phyloP scores from a whole-genome alignment of 2,113 vertebrate genomes.

The Rostratula benghalensis region DNA sequence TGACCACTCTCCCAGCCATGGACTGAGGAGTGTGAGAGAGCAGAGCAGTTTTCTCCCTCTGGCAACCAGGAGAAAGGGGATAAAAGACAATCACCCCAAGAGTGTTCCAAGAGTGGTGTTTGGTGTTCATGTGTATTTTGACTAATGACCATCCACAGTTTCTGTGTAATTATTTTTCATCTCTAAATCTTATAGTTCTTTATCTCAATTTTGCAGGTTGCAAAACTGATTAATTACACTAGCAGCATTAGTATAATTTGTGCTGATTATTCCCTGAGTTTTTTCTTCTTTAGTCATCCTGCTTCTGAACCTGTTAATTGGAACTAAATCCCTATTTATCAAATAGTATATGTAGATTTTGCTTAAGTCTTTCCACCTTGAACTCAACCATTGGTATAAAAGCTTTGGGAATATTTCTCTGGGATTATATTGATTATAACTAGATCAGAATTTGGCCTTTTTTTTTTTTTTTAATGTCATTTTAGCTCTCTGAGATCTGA shows the following conservation, averaged over 20 bases:
- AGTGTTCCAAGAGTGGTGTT: neutral
- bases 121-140: neutral
- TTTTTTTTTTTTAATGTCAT: neutral
- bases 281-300: constrained; percentile 27
- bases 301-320: constrained; percentile 28
- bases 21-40: rapidly evolving
- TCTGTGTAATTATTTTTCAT: neutral
- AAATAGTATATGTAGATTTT: neutral
- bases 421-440: neutral
- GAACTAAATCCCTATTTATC: constrained; percentile 38
- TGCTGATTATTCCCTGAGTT: constrained; percentile 26
- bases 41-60: neutral
- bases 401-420: neutral
- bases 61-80: neutral
- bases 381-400: neutral
- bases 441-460: neutral
- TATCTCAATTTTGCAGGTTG: constrained; percentile 34
- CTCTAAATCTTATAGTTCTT: constrained; percentile 22
- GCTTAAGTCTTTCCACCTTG: neutral
- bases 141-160: neutral
- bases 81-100: neutral
- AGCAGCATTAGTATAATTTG: constrained; percentile 22
- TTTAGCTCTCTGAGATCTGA: neutral
- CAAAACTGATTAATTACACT: constrained; percentile 43
- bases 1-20: rapidly evolving